phyloP scores from a whole-genome alignment of 2,797 vertebrate genomes.

The Gobio occitaniae region DNA sequence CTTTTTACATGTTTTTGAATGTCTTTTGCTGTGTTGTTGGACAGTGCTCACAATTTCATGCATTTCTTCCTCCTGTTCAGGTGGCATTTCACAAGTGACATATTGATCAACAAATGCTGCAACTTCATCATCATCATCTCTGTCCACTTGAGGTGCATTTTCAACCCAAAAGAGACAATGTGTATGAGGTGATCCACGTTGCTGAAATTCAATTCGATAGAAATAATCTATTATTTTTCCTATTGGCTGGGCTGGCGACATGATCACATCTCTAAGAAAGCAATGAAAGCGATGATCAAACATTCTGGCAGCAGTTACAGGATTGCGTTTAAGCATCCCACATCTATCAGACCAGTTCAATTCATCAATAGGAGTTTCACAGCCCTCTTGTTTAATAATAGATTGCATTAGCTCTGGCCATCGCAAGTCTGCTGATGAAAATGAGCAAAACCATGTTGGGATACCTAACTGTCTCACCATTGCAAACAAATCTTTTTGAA shows the following conservation, averaged over 20 bases:
- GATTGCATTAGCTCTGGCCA: background rate
- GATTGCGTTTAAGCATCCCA: slow-evolving; percentile 28
- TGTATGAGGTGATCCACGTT: no score
- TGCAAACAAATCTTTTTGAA: no score
- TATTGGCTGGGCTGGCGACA: slow-evolving; percentile 21
- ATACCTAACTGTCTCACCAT: no score
- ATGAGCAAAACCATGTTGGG: no score
- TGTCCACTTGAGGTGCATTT: no score
- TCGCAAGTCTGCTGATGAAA: no score
- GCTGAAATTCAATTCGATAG: no score
- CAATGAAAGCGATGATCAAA: slow-evolving; percentile 46
- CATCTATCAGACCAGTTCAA: slow-evolving; percentile 45
- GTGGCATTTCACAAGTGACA: no score
- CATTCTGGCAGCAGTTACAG: slow-evolving; percentile 48
- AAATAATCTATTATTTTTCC: no score
- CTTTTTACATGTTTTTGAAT: slow-evolving; percentile 49
- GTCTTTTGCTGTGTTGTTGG: slow-evolving; percentile 41
- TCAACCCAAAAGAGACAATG: no score
- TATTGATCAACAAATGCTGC: no score
- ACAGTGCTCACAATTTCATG: slow-evolving; percentile 43
- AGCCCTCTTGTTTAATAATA: background rate
- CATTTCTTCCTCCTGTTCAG: background rate
- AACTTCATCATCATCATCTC: no score
- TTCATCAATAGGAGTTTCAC: background rate
- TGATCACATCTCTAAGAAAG: slow-evolving; percentile 36